Evolutionary conservation across 2,113 vertebrate species (phyloP).

Genomic region (Sphyrna mokarran): DNA sequence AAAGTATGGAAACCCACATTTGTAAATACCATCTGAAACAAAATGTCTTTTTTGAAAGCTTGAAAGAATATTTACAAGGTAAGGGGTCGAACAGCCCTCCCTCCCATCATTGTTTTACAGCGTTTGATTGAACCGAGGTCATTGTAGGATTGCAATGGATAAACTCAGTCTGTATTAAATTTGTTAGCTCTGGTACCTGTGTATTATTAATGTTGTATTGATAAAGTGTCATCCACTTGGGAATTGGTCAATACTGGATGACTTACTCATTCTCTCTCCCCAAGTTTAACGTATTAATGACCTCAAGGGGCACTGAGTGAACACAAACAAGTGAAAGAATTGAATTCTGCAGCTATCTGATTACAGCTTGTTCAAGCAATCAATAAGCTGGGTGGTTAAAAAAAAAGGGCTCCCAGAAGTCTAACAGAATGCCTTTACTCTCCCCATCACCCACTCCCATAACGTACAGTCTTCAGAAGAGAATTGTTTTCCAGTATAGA

Average conservation of each 20-base stretch:
- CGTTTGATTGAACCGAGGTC: conserved; percentile 31
- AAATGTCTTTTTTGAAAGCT: background rate
- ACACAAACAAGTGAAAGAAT: conserved; percentile 38
- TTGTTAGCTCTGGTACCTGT: conserved; percentile 34
- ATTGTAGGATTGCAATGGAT: background rate
- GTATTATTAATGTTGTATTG: conserved; percentile 36
- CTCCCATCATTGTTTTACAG: conserved; percentile 16
- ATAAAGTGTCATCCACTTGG: conserved; percentile 37
- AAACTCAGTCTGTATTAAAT: conserved; percentile 33
- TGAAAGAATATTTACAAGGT: background rate
- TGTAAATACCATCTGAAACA: background rate
- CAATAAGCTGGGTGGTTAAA: conserved; percentile 34
- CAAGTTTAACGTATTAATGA: conserved; percentile 34
- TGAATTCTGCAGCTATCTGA: conserved; percentile 37
- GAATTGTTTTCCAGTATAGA: background rate
- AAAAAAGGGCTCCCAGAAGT: conserved; percentile 36
- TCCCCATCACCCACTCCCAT: background rate
- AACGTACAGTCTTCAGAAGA: background rate
- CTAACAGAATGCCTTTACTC: background rate
- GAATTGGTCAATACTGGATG: conserved; percentile 37
- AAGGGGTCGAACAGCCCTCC: background rate
- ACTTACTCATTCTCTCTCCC: conserved; percentile 37
- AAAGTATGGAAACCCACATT: background rate
- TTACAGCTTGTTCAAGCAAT: conserved; percentile 35
- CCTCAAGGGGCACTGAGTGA: conserved; percentile 27